Evolutionary conservation across 2,888 invertebrate genomes (phyloP).

Genomic region (Invenusta paracnida): DNA sequence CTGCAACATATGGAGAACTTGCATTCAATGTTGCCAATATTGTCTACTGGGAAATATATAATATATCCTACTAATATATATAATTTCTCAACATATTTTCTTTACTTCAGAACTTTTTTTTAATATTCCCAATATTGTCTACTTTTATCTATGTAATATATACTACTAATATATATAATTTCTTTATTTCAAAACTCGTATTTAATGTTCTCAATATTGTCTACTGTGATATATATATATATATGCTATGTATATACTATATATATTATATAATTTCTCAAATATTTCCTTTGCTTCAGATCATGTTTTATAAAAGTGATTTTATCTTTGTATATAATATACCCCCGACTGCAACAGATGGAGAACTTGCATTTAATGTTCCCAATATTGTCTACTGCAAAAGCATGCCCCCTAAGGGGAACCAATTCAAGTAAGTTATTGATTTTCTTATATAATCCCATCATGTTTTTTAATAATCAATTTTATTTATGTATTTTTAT

Average conservation of each 20-base stretch:
- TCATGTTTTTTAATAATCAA: too few relatives aligned
- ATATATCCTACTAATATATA: too few relatives aligned
- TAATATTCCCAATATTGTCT: background rate
- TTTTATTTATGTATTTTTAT: too few relatives aligned
- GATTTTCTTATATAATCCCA: too few relatives aligned
- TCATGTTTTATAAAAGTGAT: constrained; percentile 12
- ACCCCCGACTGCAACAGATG: background rate
- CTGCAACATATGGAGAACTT: background rate
- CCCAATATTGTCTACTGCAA: background rate
- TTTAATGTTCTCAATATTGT: background rate
- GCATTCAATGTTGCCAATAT: background rate
- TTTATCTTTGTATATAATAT: background rate
- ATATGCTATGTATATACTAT: background rate
- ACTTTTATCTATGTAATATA: too few relatives aligned
- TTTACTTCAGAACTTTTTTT: background rate
- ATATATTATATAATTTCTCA: background rate
- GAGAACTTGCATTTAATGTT: background rate
- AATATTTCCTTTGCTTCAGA: background rate
- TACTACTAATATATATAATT: too few relatives aligned
- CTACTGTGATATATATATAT: background rate
- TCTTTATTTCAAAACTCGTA: too few relatives aligned
- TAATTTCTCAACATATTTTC: too few relatives aligned
- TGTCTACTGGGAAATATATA: background rate
- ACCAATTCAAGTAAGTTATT: background rate
- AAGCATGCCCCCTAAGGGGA: constrained; percentile 15